Conservation (phyloP, 2,113 vertebrate genomes). For the Catagonus wagneri region DNA sequence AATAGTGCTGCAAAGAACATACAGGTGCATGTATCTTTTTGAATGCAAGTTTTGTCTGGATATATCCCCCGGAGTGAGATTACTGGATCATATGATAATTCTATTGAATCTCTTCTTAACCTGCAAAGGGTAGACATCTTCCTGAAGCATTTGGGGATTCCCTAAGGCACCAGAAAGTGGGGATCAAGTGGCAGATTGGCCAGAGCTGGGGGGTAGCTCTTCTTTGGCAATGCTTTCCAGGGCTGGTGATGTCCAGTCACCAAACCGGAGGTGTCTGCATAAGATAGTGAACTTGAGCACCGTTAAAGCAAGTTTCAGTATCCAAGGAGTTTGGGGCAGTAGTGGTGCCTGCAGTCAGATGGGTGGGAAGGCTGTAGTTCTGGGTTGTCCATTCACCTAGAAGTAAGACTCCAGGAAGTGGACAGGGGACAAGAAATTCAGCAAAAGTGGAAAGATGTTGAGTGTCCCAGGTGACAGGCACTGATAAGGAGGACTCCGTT, state of each 20-base stretch:
- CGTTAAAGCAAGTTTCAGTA: background rate
- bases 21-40: no score
- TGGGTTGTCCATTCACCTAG: background rate
- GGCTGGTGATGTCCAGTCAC: background rate
- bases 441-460: background rate
- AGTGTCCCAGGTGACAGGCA: background rate
- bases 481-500: background rate
- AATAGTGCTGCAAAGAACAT: no score
- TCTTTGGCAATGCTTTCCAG: background rate
- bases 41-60: no score
- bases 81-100: no score
- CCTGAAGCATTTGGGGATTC: background rate
- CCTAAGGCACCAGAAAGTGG: background rate
- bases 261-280: background rate
- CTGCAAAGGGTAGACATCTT: background rate
- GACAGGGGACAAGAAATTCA: background rate
- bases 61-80: no score
- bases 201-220: background rate
- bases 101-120: background rate
- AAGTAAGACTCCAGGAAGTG: background rate
- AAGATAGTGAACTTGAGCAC: background rate
- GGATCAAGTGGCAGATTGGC: background rate
- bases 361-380: background rate
- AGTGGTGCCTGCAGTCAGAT: background rate
- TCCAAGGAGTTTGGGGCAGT: background rate